These are phyloP conservation scores for Lipophrys pholis DNA, from an alignment of 2,113 vertebrate genomes.

Conservation along the genomic window DNA sequence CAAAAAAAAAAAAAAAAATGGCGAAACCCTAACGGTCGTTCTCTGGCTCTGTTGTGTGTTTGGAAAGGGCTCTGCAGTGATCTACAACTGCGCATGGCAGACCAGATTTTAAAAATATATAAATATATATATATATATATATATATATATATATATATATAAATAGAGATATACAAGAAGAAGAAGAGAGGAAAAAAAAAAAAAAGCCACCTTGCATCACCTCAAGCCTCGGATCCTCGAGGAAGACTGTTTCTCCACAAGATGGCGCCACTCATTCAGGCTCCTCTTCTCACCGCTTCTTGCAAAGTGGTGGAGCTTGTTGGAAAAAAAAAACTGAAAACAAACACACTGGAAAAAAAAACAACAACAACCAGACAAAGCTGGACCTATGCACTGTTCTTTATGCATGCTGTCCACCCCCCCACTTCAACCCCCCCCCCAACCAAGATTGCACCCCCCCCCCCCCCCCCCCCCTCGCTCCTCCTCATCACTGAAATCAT, in stretches of 20 bases:
- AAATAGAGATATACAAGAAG: conserved; percentile 5
- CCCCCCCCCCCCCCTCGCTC: conserved; percentile 24
- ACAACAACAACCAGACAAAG: conserved; percentile 56
- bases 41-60: conserved; percentile 75
- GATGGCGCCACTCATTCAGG: conserved; percentile 57
- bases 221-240: too few species aligned
- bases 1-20: conserved; percentile 52
- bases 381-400: conserved; percentile 82
- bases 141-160: background rate
- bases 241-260: conserved; percentile 59
- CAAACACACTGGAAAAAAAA: conserved; percentile 74
- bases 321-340: conserved; percentile 48
- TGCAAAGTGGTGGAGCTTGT: conserved; percentile 63
- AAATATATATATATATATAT: background rate
- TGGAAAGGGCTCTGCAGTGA: conserved; percentile 79
- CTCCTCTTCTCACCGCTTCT: conserved; percentile 45
- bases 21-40: conserved; percentile 64
- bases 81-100: conserved; percentile 75
- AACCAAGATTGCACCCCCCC: conserved; percentile 52
- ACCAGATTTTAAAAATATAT: conserved; percentile 61
- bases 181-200: background rate
- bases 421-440: conserved; percentile 5
- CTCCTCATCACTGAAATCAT: conserved; percentile 71
- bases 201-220: background rate
- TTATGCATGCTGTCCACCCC: conserved; percentile 78